Conservation (phyloP, 2,888 invertebrate species). For the Drosophila demipolita region DNA sequence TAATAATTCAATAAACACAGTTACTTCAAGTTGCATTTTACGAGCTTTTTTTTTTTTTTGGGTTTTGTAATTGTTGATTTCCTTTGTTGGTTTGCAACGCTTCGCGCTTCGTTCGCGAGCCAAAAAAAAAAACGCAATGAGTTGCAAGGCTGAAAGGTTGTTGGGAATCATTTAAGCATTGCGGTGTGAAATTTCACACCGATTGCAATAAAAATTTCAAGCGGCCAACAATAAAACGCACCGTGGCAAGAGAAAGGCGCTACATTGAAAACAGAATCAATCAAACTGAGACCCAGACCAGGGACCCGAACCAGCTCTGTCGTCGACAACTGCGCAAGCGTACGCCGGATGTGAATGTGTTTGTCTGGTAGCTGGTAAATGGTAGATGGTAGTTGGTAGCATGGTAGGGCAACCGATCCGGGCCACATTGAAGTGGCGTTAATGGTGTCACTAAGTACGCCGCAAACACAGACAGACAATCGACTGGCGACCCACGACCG, state of each 20-base stretch:
- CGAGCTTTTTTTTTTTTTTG: not conserved
- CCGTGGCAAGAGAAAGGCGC: conserved; percentile 61
- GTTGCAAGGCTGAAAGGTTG: conserved; percentile 28
- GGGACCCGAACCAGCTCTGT: conserved; percentile 34
- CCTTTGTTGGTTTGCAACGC: not conserved
- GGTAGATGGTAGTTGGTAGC: conserved; percentile 3
- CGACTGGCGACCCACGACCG: conserved; percentile 31
- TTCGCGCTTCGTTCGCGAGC: conserved; percentile 40
- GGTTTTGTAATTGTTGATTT: not conserved
- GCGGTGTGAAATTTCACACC: conserved; percentile 85
- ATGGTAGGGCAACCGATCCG: conserved; percentile 35
- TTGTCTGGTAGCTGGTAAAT: conserved; percentile 24
- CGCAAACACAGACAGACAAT: conserved; percentile 54
- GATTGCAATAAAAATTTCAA: conserved; percentile 79
- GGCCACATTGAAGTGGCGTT: conserved; percentile 55
- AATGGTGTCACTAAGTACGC: conserved; percentile 82
- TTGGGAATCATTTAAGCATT: conserved; percentile 83
- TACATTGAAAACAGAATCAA: conserved; percentile 80
- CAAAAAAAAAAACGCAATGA: conserved; percentile 21
- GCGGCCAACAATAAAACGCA: conserved; percentile 63
- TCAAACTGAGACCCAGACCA: conserved; percentile 67
- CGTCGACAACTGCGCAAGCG: conserved; percentile 66
- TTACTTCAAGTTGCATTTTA: not conserved
- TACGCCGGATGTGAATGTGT: conserved; percentile 73
- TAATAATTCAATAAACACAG: too few species aligned